These are phyloP conservation scores for Mustela erminea DNA, from an alignment of 2,797 vertebrate species.

Conservation along the genomic window DNA sequence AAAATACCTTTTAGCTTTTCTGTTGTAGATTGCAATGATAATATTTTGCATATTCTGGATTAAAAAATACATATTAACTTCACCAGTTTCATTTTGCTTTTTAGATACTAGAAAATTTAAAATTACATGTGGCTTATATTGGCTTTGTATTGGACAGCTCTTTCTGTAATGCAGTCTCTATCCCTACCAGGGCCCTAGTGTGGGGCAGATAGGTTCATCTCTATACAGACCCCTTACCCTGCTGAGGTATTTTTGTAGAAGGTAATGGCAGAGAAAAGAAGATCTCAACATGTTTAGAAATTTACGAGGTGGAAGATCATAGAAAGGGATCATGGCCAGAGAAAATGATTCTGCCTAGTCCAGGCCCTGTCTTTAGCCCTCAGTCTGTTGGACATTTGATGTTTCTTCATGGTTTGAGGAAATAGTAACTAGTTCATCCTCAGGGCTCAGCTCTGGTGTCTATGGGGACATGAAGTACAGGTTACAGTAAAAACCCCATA, in stretches of 20 bases:
- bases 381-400: neutral
- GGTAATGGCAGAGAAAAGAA: neutral
- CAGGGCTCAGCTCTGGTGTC: neutral
- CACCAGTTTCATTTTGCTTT: neutral
- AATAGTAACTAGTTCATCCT: neutral
- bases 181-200: neutral
- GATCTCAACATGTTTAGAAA: neutral
- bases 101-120: neutral
- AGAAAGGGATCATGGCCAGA: neutral
- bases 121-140: neutral
- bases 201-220: neutral
- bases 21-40: neutral
- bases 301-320: neutral
- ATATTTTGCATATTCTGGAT: slow-evolving; percentile 13
- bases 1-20: neutral
- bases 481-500: neutral
- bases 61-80: neutral
- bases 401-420: neutral
- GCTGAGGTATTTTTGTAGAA: neutral
- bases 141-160: neutral
- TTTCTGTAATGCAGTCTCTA: neutral
- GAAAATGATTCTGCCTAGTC: neutral
- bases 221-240: neutral
- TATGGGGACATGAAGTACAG: neutral
- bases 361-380: neutral